Percentiles rank a stretch among this genome's conserved stretches.
These are phyloP conservation scores for Antechinus flavipes DNA, from an alignment of 2,113 vertebrate species.

Conservation along the genomic window DNA sequence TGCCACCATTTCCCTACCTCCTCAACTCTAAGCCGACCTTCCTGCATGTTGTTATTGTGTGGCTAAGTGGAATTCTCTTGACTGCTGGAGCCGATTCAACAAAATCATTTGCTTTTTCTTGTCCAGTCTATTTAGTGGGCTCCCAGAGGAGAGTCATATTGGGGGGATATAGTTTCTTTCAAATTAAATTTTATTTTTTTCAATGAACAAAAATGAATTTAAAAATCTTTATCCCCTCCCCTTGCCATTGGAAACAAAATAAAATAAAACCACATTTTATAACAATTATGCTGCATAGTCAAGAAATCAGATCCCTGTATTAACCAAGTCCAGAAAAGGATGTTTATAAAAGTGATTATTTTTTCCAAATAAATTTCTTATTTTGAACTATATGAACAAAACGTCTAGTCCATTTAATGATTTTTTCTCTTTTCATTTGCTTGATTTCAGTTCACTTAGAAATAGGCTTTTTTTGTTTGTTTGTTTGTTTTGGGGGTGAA, in stretches of 20 bases:
- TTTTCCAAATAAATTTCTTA: neutral
- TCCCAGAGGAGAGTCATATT: neutral
- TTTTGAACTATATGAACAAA: neutral
- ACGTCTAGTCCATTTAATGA: neutral
- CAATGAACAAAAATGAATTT: neutral
- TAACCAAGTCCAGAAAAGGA: neutral
- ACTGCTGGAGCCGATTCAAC: neutral
- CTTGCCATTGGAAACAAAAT: neutral
- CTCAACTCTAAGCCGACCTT: neutral
- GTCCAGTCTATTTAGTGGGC: neutral
- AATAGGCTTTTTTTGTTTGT: neutral
- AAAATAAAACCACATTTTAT: neutral
- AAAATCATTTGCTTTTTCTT: neutral
- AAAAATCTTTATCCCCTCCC: neutral
- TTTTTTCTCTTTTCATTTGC: neutral
- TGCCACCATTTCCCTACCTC: neutral
- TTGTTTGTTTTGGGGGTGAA: neutral
- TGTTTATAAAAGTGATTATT: neutral
- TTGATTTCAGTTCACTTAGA: neutral
- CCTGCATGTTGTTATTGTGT: neutral
- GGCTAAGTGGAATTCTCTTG: neutral
- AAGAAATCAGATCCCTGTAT: neutral
- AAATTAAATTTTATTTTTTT: neutral
- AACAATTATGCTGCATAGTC: neutral
- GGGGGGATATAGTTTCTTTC: neutral